A percentile compares a stretch with the other conserved stretches of the same genome.
phyloP scores from a whole-genome alignment of 1,140 invertebrate species.

The Drosophila bipectinata region DNA sequence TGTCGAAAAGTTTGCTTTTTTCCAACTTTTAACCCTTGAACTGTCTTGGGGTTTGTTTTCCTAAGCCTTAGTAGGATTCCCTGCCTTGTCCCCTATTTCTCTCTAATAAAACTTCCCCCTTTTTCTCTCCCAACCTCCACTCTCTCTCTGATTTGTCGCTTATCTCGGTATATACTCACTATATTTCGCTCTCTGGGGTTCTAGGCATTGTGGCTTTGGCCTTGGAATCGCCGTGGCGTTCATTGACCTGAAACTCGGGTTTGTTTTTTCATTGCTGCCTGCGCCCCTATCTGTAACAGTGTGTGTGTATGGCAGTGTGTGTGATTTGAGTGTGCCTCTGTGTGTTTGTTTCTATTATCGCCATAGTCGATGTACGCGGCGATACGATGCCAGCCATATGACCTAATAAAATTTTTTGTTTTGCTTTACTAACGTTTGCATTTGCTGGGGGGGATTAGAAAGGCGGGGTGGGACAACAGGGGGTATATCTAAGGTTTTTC shows the following conservation, averaged over 20 bases:
- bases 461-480: background rate
- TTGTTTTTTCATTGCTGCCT: conserved; percentile 62
- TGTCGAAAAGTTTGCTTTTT: conserved; percentile 5
- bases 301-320: conserved; percentile 14
- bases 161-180: conserved; percentile 12
- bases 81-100: conserved; percentile 3
- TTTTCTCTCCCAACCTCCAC: conserved; percentile 7
- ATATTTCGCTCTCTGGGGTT: conserved; percentile 26
- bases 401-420: conserved; percentile 69
- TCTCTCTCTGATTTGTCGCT: conserved; percentile 1
- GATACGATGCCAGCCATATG: conserved; percentile 75
- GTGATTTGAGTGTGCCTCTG: conserved; percentile 29
- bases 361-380: conserved; percentile 63
- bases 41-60: background rate
- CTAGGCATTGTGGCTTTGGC: conserved; percentile 75
- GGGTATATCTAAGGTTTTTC: background rate
- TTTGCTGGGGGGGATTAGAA: conserved; percentile 3
- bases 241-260: conserved; percentile 70
- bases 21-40: background rate
- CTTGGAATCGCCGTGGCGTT: conserved; percentile 75
- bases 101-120: background rate
- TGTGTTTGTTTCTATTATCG: conserved; percentile 78
- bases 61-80: background rate
- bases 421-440: conserved; percentile 43
- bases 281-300: conserved; percentile 43